Conservation (phyloP, 2,888 invertebrate genomes). For the Acheta domesticus region DNA sequence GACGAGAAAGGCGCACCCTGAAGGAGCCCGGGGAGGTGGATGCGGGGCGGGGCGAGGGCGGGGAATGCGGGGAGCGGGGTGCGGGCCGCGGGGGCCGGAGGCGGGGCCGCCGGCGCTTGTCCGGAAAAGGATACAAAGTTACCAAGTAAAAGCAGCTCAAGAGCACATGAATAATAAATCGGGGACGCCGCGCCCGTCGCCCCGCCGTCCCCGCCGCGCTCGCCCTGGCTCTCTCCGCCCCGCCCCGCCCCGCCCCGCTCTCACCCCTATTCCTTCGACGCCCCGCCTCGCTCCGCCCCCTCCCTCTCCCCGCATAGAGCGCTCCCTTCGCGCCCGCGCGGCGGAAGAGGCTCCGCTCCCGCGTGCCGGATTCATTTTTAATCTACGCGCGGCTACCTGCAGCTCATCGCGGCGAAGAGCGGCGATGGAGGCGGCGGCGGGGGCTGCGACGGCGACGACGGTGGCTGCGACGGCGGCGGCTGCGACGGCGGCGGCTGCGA, state of each 20-base stretch:
- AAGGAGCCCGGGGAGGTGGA: too few species aligned
- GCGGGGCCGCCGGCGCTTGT: background rate
- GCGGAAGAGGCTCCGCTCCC: background rate
- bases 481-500: too few species aligned
- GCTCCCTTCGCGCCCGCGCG: background rate
- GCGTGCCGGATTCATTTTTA: conserved; percentile 18
- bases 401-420: background rate
- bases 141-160: conserved; percentile 18
- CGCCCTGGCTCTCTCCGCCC: background rate
- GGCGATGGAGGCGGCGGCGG: too few species aligned
- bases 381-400: background rate
- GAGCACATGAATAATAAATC: conserved; percentile 18
- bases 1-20: background rate
- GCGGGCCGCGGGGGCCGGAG: background rate
- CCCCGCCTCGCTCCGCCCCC: background rate
- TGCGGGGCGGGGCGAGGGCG: background rate
- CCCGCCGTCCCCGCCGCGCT: background rate
- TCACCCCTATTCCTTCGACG: too few species aligned
- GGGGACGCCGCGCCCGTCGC: background rate
- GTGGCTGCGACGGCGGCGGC: too few species aligned
- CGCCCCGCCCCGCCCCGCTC: background rate
- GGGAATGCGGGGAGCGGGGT: background rate
- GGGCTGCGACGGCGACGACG: too few species aligned
- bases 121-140: conserved; percentile 18
- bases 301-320: background rate